Conservation (phyloP, 2,797 vertebrate genomes). For the Babyrousa celebensis region DNA sequence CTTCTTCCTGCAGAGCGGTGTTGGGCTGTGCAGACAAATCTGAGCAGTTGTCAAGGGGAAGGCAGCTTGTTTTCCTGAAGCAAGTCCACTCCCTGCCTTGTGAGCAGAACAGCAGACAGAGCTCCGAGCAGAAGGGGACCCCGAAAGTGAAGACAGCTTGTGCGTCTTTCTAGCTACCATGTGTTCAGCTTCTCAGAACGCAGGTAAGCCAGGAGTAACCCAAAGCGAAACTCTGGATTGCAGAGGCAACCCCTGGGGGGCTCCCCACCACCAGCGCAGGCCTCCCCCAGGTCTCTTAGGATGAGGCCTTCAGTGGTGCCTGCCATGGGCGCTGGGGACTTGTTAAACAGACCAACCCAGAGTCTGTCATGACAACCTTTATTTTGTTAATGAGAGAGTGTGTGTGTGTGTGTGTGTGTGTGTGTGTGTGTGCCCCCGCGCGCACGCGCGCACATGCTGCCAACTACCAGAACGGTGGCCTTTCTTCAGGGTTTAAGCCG, state of each 20-base stretch:
- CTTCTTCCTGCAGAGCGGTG: no score
- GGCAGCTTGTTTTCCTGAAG: background rate
- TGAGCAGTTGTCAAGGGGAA: background rate
- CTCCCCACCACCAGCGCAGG: background rate
- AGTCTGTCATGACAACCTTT: conserved; percentile 62
- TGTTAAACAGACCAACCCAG: conserved; percentile 40
- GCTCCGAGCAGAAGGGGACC: background rate
- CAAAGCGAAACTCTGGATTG: background rate
- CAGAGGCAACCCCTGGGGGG: background rate
- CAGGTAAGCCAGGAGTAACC: background rate
- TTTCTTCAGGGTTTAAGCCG: background rate
- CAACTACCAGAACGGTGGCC: background rate
- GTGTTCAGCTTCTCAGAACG: background rate
- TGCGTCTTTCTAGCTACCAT: no score
- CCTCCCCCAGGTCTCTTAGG: background rate
- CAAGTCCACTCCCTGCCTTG: background rate
- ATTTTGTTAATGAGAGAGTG: background rate
- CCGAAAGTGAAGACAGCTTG: background rate
- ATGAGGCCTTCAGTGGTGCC: background rate
- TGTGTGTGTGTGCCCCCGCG: rapidly evolving
- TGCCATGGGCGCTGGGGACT: conserved; percentile 47
- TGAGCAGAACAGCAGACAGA: background rate
- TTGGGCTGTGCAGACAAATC: background rate
- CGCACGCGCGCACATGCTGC: rapidly evolving
- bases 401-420: rapidly evolving